These are phyloP conservation scores for Notechis scutatus DNA, from an alignment of 2,113 vertebrate genomes.

Conservation along the genomic window DNA sequence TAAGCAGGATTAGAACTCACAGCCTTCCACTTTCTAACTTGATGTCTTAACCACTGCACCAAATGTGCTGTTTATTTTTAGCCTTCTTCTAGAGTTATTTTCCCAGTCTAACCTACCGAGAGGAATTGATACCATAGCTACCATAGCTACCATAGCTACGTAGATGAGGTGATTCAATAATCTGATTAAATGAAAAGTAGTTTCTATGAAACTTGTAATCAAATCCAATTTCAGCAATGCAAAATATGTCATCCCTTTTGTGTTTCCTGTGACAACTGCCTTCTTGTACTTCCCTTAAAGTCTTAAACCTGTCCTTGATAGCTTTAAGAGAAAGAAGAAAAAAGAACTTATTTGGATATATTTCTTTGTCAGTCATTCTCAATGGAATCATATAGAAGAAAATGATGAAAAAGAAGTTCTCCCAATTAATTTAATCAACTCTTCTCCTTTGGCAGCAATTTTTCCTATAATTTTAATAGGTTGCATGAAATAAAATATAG, in stretches of 20 bases:
- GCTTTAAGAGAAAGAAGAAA: background rate
- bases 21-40: background rate
- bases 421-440: background rate
- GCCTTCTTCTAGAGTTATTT: background rate
- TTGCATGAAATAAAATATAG: background rate
- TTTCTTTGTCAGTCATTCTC: background rate
- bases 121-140: background rate
- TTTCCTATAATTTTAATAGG: background rate
- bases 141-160: background rate
- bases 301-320: background rate
- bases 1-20: background rate
- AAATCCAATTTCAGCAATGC: background rate
- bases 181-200: background rate
- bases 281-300: background rate
- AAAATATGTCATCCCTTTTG: background rate
- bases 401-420: background rate
- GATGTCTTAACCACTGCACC: background rate
- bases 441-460: background rate
- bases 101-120: background rate
- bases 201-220: background rate
- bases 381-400: background rate
- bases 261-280: background rate
- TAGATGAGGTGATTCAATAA: background rate
- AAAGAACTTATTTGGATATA: background rate
- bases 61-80: background rate